phyloP scores from a whole-genome alignment of 2,113 vertebrate species.

The Seriola aureovittata region DNA sequence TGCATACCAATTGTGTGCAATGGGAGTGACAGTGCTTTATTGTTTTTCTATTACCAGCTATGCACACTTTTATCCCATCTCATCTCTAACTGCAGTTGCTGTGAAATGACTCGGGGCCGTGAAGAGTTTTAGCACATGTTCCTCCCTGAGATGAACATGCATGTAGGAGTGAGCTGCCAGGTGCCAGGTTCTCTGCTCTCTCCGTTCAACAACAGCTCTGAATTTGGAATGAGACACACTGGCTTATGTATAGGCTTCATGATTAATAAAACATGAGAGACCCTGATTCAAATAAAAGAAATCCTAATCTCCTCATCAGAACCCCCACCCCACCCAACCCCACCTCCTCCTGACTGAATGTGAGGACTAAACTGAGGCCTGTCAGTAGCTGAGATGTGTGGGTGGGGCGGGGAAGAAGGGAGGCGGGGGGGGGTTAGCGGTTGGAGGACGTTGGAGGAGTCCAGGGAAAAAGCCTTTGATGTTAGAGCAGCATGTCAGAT shows the following conservation, averaged over 20 bases:
- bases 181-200: conserved; percentile 36
- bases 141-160: not conserved
- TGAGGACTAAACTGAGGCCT: conserved; percentile 12
- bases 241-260: conserved; percentile 60
- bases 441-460: conserved; percentile 40
- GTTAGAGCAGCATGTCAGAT: conserved; percentile 59
- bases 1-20: not conserved
- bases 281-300: conserved; percentile 46
- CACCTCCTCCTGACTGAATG: conserved; percentile 17
- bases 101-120: conserved; percentile 32
- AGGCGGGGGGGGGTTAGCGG: not conserved
- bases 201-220: conserved; percentile 43
- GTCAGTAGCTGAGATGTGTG: conserved; percentile 11
- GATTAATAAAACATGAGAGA: conserved; percentile 78
- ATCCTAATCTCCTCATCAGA: conserved; percentile 61
- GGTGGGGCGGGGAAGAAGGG: not conserved
- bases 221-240: conserved; percentile 65
- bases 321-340: not conserved
- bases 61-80: conserved; percentile 19
- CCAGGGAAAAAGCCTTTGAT: conserved; percentile 55
- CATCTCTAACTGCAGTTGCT: conserved; percentile 21
- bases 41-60: conserved; percentile 6
- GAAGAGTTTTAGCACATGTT: conserved; percentile 31
- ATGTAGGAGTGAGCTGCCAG: conserved; percentile 48
- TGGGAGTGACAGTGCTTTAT: conserved; percentile 3